These are phyloP conservation scores for Ophioninae sp. DNA, from an alignment of 2,888 invertebrate genomes.

Conservation along the genomic window DNA sequence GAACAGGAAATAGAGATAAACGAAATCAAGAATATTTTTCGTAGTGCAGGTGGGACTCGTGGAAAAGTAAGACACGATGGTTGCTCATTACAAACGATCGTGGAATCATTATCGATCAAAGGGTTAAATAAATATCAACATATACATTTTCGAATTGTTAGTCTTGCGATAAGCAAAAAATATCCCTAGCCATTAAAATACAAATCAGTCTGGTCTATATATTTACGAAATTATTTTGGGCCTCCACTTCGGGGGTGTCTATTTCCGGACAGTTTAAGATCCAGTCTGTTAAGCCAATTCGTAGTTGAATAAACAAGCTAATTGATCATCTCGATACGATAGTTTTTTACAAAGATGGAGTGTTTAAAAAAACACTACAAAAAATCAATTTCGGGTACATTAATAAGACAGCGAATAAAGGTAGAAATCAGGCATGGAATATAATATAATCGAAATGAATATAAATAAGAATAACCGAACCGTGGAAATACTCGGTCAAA, in stretches of 20 bases:
- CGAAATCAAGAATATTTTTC: not conserved
- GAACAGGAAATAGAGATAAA: not conserved
- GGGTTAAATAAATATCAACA: not conserved
- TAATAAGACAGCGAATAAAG: not conserved
- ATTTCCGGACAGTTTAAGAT: not conserved
- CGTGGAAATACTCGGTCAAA: not conserved
- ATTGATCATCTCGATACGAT: too few relatives aligned
- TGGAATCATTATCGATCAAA: not conserved
- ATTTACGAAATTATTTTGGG: not conserved
- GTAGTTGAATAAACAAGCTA: too few relatives aligned
- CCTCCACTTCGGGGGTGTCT: not conserved
- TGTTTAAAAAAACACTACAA: too few relatives aligned
- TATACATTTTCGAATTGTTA: not conserved
- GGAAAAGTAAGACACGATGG: slow-evolving; percentile 14
- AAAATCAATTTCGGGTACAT: not conserved
- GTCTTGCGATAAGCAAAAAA: not conserved
- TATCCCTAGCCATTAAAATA: not conserved
- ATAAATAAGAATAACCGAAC: not conserved
- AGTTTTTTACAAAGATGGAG: too few relatives aligned
- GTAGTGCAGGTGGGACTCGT: not conserved
- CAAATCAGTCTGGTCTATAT: not conserved
- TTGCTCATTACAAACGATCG: not conserved
- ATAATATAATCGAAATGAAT: not conserved
- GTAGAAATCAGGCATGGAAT: not conserved
- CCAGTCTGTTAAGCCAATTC: not conserved